A percentile compares a stretch with the other conserved stretches of the same genome.
phyloP scores from a whole-genome alignment of 2,113 vertebrate genomes.

The Forbesichthys papilliferus region DNA sequence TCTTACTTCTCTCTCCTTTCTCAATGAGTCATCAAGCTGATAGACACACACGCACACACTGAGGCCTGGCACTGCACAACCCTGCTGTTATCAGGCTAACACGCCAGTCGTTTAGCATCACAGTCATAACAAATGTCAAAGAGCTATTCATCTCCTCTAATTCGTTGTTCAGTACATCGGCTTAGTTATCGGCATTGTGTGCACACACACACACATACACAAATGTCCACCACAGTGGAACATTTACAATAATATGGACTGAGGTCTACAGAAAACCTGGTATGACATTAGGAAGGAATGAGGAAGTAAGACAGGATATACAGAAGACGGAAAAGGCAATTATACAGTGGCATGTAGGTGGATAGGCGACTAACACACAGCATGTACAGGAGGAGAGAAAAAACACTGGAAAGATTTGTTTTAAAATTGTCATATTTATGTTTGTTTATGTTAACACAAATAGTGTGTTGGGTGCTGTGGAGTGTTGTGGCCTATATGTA shows the following conservation, averaged over 20 bases:
- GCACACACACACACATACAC: slow-evolving; percentile 9
- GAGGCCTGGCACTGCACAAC: slow-evolving; percentile 47
- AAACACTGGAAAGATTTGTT: background rate
- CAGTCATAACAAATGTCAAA: slow-evolving; percentile 65
- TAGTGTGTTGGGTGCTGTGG: too few species aligned
- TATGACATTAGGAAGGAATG: background rate
- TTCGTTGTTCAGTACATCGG: slow-evolving; percentile 35
- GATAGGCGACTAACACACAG: background rate
- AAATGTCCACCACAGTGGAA: slow-evolving; percentile 7
- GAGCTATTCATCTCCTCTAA: slow-evolving; percentile 58
- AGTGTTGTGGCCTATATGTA: too few species aligned
- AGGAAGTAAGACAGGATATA: slow-evolving; percentile 1
- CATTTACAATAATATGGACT: slow-evolving; percentile 19
- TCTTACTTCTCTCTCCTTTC: slow-evolving; percentile 47
- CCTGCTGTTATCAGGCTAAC: slow-evolving; percentile 41
- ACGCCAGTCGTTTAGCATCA: slow-evolving; percentile 33
- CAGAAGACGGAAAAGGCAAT: slow-evolving; percentile 20
- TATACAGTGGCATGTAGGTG: slow-evolving; percentile 10
- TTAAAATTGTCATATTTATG: too few species aligned
- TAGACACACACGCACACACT: slow-evolving; percentile 15
- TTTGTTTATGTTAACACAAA: too few species aligned
- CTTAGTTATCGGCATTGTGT: slow-evolving; percentile 1
- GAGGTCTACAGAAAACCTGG: background rate
- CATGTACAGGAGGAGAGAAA: background rate
- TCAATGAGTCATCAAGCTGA: slow-evolving; percentile 68